These are phyloP conservation scores for Halyomorpha halys DNA, from an alignment of 1,140 invertebrate genomes.

Conservation along the genomic window DNA sequence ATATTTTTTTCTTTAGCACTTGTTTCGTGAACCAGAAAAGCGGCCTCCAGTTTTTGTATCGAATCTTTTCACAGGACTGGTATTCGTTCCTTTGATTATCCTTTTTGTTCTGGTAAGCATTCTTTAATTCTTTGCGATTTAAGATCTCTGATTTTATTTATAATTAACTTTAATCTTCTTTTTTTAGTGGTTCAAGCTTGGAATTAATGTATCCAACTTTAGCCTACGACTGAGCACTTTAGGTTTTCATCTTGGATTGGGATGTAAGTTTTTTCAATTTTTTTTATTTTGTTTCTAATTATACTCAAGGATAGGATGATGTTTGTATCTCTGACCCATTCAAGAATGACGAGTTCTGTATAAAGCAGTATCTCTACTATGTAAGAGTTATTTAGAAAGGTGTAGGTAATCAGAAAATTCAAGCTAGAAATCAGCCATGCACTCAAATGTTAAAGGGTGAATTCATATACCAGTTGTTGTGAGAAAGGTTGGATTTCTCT, in stretches of 20 bases:
- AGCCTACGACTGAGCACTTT: slow-evolving; percentile 65
- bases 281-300: no score
- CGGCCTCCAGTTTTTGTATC: slow-evolving; percentile 78
- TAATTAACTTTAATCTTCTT: slow-evolving; percentile 1
- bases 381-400: no score
- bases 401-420: no score
- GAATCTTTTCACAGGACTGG: slow-evolving; percentile 78
- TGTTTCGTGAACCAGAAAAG: slow-evolving; percentile 85
- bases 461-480: no score
- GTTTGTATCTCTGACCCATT: no score
- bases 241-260: slow-evolving; percentile 77
- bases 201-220: slow-evolving; percentile 81
- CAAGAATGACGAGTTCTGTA: no score
- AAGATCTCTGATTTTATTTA: not conserved
- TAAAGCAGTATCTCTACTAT: no score
- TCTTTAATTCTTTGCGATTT: not conserved
- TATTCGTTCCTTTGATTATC: slow-evolving; percentile 68
- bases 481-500: no score
- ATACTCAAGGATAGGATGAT: no score
- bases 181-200: slow-evolving; percentile 71
- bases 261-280: slow-evolving; percentile 42
- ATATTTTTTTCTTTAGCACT: slow-evolving; percentile 47
- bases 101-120: slow-evolving; percentile 61
- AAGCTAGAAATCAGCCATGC: no score
- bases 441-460: no score